Evolutionary conservation across 1,140 invertebrate species (phyloP).

Genomic region (Caerostris extrusa): DNA sequence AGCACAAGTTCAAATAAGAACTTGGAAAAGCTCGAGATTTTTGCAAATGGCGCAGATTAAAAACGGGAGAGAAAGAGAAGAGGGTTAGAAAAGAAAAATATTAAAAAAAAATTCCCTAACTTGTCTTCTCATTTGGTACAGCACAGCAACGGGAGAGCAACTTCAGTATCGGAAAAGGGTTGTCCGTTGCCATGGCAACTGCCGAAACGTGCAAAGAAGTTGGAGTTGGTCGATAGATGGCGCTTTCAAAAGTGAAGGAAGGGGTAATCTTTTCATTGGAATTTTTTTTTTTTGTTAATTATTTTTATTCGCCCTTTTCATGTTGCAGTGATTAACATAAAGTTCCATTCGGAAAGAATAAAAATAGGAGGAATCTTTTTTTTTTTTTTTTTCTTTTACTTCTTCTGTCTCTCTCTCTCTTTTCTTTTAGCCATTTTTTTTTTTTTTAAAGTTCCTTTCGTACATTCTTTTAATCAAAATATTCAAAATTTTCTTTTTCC

Average conservation of each 20-base stretch:
- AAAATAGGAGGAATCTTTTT: slow-evolving; percentile 54
- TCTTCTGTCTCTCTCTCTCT: slow-evolving; percentile 28
- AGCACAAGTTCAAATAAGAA: slow-evolving; percentile 26
- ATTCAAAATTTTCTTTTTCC: slow-evolving; percentile 19
- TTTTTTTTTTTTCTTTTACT: background rate
- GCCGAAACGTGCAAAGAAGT: slow-evolving; percentile 65
- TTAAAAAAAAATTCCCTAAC: slow-evolving; percentile 22
- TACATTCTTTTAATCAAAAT: slow-evolving; percentile 23
- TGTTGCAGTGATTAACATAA: slow-evolving; percentile 73
- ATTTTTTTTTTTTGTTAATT: slow-evolving; percentile 46
- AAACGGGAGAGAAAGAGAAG: slow-evolving; percentile 61
- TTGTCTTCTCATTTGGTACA: slow-evolving; percentile 57
- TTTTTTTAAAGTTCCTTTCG: background rate
- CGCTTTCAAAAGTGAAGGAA: slow-evolving; percentile 63
- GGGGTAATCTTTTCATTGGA: slow-evolving; percentile 40
- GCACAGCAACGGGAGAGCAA: slow-evolving; percentile 51
- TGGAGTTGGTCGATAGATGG: slow-evolving; percentile 72
- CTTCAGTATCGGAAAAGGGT: slow-evolving; percentile 75
- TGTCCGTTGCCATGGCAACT: slow-evolving; percentile 71
- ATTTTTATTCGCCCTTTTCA: slow-evolving; percentile 60
- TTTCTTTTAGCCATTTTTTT: background rate
- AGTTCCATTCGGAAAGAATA: slow-evolving; percentile 56
- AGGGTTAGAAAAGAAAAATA: background rate
- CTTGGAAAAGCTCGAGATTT: slow-evolving; percentile 1
- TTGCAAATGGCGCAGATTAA: slow-evolving; percentile 75